These are phyloP conservation scores for Aurelia aurita DNA, from an alignment of 30 jellyfish, hydroid and myxozoan species.

Conservation along the genomic window DNA sequence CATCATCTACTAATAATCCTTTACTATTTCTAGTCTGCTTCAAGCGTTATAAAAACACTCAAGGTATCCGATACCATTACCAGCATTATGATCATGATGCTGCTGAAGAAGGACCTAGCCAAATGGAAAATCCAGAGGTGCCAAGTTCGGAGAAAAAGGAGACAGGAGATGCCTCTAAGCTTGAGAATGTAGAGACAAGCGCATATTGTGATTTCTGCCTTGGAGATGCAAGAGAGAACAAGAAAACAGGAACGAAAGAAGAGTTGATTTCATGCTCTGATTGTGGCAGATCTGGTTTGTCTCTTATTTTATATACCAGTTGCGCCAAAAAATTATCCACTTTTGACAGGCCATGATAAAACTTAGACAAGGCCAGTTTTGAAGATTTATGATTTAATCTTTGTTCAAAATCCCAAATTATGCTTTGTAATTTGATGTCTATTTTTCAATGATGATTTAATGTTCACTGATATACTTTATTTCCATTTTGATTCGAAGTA, in stretches of 20 bases:
- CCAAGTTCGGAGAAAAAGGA: slow-evolving; percentile 57
- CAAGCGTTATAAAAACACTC: slow-evolving; percentile 93
- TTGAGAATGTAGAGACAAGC: slow-evolving; percentile 77
- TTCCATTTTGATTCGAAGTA: too few species aligned
- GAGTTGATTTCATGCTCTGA: slow-evolving; percentile 93
- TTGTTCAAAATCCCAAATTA: too few species aligned
- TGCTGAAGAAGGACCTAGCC: slow-evolving; percentile 67
- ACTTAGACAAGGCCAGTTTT: too few species aligned
- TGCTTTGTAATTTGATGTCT: too few species aligned
- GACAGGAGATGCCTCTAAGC: slow-evolving; percentile 60
- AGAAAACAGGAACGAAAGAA: slow-evolving; percentile 84
- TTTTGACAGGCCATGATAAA: too few species aligned
- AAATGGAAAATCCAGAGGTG: slow-evolving; percentile 40
- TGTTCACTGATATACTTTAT: too few species aligned
- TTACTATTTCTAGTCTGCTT: slow-evolving; percentile 68
- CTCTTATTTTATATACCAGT: too few species aligned
- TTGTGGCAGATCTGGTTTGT: slow-evolving; percentile 97
- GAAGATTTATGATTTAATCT: too few species aligned
- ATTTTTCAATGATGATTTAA: too few species aligned
- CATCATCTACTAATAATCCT: too few species aligned
- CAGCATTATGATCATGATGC: slow-evolving; percentile 95
- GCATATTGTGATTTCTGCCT: slow-evolving; percentile 95
- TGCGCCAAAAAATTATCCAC: too few species aligned
- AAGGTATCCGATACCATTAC: slow-evolving; percentile 94
- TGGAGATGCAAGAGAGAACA: slow-evolving; percentile 88